Base-by-base conservation (phyloP, 2,797 vertebrate species). In the Acanthopagrus latus region DNA sequence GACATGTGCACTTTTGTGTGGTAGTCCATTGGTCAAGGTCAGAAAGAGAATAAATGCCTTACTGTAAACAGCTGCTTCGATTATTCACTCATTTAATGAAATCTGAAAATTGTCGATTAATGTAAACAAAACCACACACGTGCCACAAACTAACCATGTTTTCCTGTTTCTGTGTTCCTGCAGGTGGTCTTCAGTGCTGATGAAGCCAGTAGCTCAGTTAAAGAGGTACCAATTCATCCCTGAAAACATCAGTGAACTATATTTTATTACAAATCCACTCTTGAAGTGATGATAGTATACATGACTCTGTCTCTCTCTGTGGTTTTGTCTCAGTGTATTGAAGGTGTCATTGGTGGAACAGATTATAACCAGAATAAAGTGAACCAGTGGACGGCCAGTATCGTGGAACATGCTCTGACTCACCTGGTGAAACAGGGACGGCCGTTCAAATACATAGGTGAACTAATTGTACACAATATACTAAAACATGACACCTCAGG, bases 401-500 rank as follows among this genome's bases (percentile, higher is more conserved):
- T 99, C n/a, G 97, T 99, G 52, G 98, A 99, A 87, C 97, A 98
- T 50, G 96, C 95, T 0, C 94, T 99, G 82, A 95, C 96, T 55
- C 97, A 97, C 77, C 93, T 99, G 89, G 97, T 99, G 48, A 99
- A 98, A 91, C 90, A 97, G 23, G 97, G 97, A 17, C 97, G 97
- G 89, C 94, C 97, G 0, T 99, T 97, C 43, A 99, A 99, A 81
- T 99, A 98, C 83, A 97, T 99, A 14, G 98, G 98, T 99, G 93
- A 95, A 5, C 44, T 4, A 41, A 5, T 57, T 38, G 3, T 2
- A 14, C 20, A 0, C n/a, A 20, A 27, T 9, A 0, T 23, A 25
- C 11, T 65, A 1, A 41, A 27, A 63, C 10, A 50, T 17, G 14
- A 78, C 7, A 52, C 7, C 1, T 12, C 18, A 6, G 13, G 52